Evolutionary conservation across 2,888 invertebrate species (phyloP), one percentile per base, ranked within the genome.

Genomic region (Cheilosia grossa): DNA sequence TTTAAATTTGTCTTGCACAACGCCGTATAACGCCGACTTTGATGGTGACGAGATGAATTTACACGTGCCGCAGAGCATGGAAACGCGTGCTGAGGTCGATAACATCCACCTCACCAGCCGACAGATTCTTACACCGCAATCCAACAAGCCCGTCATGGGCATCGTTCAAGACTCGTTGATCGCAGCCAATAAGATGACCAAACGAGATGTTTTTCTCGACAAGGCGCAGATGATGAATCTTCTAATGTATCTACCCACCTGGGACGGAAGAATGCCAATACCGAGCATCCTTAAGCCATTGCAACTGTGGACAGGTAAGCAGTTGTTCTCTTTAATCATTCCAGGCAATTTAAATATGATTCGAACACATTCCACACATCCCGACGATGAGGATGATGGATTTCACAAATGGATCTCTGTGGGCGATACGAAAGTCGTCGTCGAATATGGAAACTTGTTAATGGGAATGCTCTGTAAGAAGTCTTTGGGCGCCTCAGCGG

Each of bases 351-450:
- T 99, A 2, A 99, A 99, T 91, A 96, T 98, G 94, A 96, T 98
- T 88, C 94, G 98, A 88, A 98, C 98, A 9, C 99, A 99, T 93
- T 97, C 97, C 82, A 98, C 98, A 54, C 99, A 99, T 94, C 98
- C 98, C 1, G 99, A 99, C 90, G 98, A 98, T 88, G 99, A 99
- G 93, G 98, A 99, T 91, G 87, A 86, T 0, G 98, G 98, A 0
- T 98, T 98, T 0, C 98, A 98, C 92, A 97, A 97, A 90, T 99
- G 98, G 98, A 98, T 99, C 86, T 98, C 98, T 6, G 98, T 98
- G 2, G 98, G 98, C 88, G 99, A 99, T 90, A 99, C 99, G 0
- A 94, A 93, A 63, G 96, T 98, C 69, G 94, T 98, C 92, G 98
- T 99, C 59, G 99, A 99, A 91, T 98, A 98, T 91, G 98, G 99